phyloP scores from a whole-genome alignment of 2,888 invertebrate species.

The Gibbula magus region DNA sequence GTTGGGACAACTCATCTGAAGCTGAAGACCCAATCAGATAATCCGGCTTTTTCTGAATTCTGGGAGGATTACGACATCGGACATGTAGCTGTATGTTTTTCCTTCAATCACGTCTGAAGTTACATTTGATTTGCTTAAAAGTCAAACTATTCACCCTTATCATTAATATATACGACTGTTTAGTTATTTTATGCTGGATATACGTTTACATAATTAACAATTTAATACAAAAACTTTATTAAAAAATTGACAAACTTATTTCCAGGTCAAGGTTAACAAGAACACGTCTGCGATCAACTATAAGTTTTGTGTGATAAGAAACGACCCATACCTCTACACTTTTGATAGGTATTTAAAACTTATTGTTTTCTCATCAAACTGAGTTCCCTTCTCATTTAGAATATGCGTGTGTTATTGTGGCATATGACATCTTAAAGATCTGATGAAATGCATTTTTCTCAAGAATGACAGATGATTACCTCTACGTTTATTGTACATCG shows the following conservation, averaged over 20 bases:
- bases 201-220: too few species aligned
- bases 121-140: neutral
- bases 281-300: neutral
- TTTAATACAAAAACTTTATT: too few species aligned
- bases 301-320: neutral
- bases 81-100: neutral
- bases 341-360: neutral
- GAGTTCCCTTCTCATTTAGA: too few species aligned
- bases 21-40: neutral
- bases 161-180: neutral
- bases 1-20: neutral
- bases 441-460: too few species aligned
- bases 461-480: too few species aligned
- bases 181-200: neutral
- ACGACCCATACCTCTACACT: neutral
- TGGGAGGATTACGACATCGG: neutral
- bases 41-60: neutral
- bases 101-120: neutral
- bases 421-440: too few species aligned
- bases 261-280: neutral
- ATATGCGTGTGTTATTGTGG: too few species aligned
- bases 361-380: too few species aligned
- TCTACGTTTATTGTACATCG: too few species aligned
- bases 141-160: neutral
- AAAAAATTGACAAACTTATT: too few species aligned